These are phyloP conservation scores for Heteractis magnifica DNA, from an alignment of 92 coral and sea anemone species.

Conservation along the genomic window DNA sequence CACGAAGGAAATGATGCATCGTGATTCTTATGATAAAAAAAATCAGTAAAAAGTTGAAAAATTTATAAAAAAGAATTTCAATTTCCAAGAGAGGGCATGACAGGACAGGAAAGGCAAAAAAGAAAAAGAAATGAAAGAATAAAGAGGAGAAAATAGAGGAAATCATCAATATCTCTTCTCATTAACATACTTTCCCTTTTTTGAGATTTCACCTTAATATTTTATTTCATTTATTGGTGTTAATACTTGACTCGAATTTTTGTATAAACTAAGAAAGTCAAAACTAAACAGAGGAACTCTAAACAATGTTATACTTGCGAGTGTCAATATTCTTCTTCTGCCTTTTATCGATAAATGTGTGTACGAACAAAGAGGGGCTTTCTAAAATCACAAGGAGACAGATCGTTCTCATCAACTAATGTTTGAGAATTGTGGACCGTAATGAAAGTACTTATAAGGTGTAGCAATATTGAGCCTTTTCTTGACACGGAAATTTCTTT, in stretches of 20 bases:
- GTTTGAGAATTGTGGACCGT: constrained; percentile 41
- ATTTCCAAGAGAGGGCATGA: background rate
- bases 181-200: constrained; percentile 3
- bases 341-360: constrained; percentile 38
- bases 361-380: constrained; percentile 21
- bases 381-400: constrained; percentile 40
- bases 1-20: constrained; percentile 1
- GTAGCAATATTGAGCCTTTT: constrained; percentile 37
- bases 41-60: background rate
- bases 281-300: constrained; percentile 11
- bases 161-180: constrained; percentile 8
- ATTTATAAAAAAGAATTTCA: background rate
- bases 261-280: constrained; percentile 7
- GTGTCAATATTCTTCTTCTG: constrained; percentile 10
- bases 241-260: background rate
- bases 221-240: background rate
- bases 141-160: too few relatives aligned
- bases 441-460: constrained; percentile 30
- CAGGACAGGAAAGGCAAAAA: background rate
- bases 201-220: constrained; percentile 5
- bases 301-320: constrained; percentile 15
- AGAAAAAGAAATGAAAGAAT: background rate
- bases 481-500: constrained; percentile 56
- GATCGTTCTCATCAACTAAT: constrained; percentile 43
- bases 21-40: background rate